These are phyloP conservation scores for Phlogophora meticulosa DNA, from an alignment of 2,888 invertebrate genomes.

Conservation along the genomic window DNA sequence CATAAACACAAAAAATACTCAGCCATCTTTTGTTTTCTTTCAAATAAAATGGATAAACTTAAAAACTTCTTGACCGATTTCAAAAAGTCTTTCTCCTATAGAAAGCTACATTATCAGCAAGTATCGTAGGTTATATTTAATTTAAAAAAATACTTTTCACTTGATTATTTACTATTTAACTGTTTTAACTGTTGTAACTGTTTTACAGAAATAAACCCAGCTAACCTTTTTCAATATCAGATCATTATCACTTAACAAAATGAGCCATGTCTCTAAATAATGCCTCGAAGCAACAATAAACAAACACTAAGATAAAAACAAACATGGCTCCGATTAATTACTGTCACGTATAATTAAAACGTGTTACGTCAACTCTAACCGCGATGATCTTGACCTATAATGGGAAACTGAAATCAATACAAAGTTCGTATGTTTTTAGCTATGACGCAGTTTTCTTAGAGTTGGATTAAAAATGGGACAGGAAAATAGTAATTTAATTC, in stretches of 20 bases:
- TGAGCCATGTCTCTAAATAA: background rate
- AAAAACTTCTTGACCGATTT: no score
- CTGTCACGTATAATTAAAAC: constrained; percentile 38
- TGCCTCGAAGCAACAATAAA: constrained; percentile 16
- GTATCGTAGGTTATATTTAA: no score
- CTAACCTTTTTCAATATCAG: constrained; percentile 5
- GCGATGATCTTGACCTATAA: constrained; percentile 35
- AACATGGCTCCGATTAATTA: constrained; percentile 36
- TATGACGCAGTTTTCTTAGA: background rate
- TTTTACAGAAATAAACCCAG: constrained; percentile 19
- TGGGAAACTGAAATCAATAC: constrained; percentile 16
- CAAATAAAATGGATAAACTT: no score
- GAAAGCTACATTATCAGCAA: no score
- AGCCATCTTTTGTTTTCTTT: no score
- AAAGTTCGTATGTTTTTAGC: background rate
- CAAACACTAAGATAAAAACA: constrained; percentile 15
- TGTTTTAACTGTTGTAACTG: no score
- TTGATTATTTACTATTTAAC: no score
- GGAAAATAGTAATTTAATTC: constrained; percentile 31
- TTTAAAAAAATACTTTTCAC: no score
- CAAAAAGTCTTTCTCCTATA: no score
- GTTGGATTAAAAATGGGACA: constrained; percentile 9
- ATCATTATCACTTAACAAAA: constrained; percentile 11
- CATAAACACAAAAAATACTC: no score
- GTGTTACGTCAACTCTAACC: constrained; percentile 25